Evolutionary conservation across 2,113 vertebrate species (phyloP).

Genomic region (Chinchilla lanigera): DNA sequence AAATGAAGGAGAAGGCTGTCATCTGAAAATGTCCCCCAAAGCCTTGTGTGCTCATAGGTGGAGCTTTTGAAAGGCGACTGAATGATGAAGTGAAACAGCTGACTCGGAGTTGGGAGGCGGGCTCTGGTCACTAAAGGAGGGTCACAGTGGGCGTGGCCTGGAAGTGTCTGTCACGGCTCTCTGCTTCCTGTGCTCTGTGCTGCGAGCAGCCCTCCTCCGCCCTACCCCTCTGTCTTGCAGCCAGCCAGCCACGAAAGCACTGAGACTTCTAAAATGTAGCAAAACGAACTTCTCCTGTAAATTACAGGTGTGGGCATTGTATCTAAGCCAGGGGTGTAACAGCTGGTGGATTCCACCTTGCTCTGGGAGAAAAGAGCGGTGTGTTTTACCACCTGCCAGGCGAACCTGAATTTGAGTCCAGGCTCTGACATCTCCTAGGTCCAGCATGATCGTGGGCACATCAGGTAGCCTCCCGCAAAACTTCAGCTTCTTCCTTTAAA

Average conservation of each 20-base stretch:
- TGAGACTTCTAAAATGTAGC: background rate
- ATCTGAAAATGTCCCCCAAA: background rate
- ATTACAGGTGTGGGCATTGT: background rate
- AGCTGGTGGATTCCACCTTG: background rate
- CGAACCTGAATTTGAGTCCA: background rate
- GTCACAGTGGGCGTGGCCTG: background rate
- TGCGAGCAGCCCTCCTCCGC: background rate
- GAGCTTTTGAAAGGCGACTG: background rate
- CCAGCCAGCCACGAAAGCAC: background rate
- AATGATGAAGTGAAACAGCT: background rate
- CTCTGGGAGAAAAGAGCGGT: background rate
- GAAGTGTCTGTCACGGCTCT: background rate
- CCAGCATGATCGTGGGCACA: fast-evolving
- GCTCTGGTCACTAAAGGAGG: background rate
- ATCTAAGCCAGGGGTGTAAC: background rate
- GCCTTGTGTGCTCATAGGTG: background rate
- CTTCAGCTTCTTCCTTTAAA: background rate
- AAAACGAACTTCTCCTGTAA: background rate
- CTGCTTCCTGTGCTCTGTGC: background rate
- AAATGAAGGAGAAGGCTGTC: background rate
- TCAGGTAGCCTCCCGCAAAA: background rate
- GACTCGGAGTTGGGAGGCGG: background rate
- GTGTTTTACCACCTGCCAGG: background rate
- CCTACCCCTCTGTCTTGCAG: background rate
- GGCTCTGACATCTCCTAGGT: background rate